A percentile compares a stretch with the other conserved stretches of the same genome.
These are phyloP conservation scores for Pseudorhombus dupliciocellatus DNA, from an alignment of 2,113 vertebrate genomes.

Conservation along the genomic window DNA sequence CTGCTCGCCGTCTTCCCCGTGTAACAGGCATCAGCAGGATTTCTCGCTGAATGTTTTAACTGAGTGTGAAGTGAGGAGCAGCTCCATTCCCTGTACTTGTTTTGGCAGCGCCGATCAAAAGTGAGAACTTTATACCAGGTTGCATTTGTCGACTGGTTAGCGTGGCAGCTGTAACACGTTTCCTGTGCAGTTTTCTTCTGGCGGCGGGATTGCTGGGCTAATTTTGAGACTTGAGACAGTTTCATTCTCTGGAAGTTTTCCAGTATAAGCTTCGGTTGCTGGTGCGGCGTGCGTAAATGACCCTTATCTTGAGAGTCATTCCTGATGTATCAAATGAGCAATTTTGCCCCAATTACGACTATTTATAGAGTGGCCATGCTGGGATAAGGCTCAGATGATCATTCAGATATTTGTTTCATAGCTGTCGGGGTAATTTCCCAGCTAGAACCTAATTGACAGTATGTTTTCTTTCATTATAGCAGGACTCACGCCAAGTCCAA, in stretches of 20 bases:
- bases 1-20: slow-evolving; percentile 6
- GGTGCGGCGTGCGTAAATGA: slow-evolving; percentile 2
- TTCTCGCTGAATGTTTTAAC: slow-evolving; percentile 38
- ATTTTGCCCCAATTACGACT: slow-evolving; percentile 41
- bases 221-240: slow-evolving; percentile 12
- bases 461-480: slow-evolving; percentile 26
- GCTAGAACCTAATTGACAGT: neutral
- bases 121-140: slow-evolving; percentile 22
- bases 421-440: slow-evolving; percentile 22
- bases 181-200: slow-evolving; percentile 25
- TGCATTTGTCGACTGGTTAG: slow-evolving; percentile 21
- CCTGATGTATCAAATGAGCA: slow-evolving; percentile 20
- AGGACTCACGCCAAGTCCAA: slow-evolving; percentile 55
- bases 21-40: slow-evolving; percentile 32
- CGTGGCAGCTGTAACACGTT: slow-evolving; percentile 43
- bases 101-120: slow-evolving; percentile 33
- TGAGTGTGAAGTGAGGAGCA: slow-evolving; percentile 32
- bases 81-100: slow-evolving; percentile 27
- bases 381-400: slow-evolving; percentile 9
- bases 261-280: slow-evolving; percentile 10
- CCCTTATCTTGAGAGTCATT: slow-evolving; percentile 23
- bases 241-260: slow-evolving; percentile 18
- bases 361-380: slow-evolving; percentile 23
- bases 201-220: slow-evolving; percentile 16
- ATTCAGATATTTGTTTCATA: slow-evolving; percentile 13